Evolutionary conservation across 2,797 vertebrate species (phyloP), one percentile per base, ranked within the genome.

Genomic region (Rhinoraja longicauda): DNA sequence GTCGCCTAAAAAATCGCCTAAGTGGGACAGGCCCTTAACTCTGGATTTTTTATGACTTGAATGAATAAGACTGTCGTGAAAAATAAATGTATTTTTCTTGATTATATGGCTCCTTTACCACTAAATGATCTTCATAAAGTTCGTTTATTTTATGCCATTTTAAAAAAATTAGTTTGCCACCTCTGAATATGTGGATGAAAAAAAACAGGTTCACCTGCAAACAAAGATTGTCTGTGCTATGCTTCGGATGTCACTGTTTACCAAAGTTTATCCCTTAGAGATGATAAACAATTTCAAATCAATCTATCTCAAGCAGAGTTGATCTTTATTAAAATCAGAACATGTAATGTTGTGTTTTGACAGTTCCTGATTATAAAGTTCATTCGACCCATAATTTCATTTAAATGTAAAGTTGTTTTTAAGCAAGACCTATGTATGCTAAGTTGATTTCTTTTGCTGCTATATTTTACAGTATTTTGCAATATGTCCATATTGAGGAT

Each of bases 231-330:
- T 39, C 19, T 91, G 64, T 39, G 36, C 67, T 45, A 29, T 91
- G 36, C 90, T 91, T 73, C 64, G 53, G 64, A 53, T 91, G 32
- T 45, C 67, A 39, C 26, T 45, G 67, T 73, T 91, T 73, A 73
- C 67, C 67, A 72, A 32, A 13, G 36, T 39, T 39, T 36, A 91
- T 91, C 67, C 88, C 36, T 73, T 73, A 26, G 36, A 72, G 90
- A 73, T 29, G 36, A 39, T 36, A 29, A 73, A 12, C 67, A 91
- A 91, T 26, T 91, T 91, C 36, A 91, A 91, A 91, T 91, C 88
- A 91, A 72, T 72, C 36, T 72, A 70, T 39, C 21, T 24, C 64
- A 26, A 21, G 88, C 67, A 90, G 2, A 90, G 32, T 53, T 72
- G 21, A 91, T 45, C 67, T 26, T 70, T 73, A 72, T 72, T 91